A percentile compares a stretch with the other conserved stretches of the same genome.
Conservation (phyloP, 2,888 invertebrate species). For the Slavum lentiscoides region DNA sequence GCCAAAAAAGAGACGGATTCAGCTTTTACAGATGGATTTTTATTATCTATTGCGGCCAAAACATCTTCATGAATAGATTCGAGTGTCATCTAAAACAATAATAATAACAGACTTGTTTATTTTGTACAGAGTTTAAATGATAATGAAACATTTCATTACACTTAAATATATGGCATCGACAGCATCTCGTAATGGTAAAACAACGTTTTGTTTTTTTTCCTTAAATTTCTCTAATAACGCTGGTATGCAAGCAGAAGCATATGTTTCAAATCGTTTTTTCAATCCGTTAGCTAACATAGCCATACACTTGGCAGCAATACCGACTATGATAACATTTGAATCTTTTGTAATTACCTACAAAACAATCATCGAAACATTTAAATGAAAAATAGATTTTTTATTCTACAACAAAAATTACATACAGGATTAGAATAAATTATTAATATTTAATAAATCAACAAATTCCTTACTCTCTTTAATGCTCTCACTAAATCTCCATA, state of each 20-base stretch:
- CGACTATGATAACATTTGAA: constrained; percentile 90
- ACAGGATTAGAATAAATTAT: neutral
- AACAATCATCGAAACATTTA: constrained; percentile 22
- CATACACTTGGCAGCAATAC: constrained; percentile 81
- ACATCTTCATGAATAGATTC: constrained; percentile 86
- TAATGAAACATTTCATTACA: constrained; percentile 62
- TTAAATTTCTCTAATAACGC: constrained; percentile 93
- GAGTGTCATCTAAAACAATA: constrained; percentile 70
- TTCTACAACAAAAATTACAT: neutral
- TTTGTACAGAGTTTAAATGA: neutral
- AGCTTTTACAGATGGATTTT: constrained; percentile 87
- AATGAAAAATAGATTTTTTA: neutral
- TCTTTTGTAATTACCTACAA: constrained; percentile 86
- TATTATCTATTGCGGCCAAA: constrained; percentile 82
- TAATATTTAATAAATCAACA: constrained; percentile 2
- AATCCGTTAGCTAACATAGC: constrained; percentile 82
- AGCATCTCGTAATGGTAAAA: constrained; percentile 82
- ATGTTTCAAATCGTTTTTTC: constrained; percentile 82
- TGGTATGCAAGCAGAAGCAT: constrained; percentile 76
- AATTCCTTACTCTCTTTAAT: constrained; percentile 74
- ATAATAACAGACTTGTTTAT: constrained; percentile 45
- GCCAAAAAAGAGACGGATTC: constrained; percentile 85
- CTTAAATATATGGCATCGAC: constrained; percentile 84
- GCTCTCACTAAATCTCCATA: constrained; percentile 86
- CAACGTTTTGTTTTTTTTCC: constrained; percentile 92